A percentile compares a stretch with the other conserved stretches of the same genome.
These are phyloP conservation scores for Cyanoramphus novaezelandiae DNA, from an alignment of 2,113 vertebrate genomes.

Conservation along the genomic window DNA sequence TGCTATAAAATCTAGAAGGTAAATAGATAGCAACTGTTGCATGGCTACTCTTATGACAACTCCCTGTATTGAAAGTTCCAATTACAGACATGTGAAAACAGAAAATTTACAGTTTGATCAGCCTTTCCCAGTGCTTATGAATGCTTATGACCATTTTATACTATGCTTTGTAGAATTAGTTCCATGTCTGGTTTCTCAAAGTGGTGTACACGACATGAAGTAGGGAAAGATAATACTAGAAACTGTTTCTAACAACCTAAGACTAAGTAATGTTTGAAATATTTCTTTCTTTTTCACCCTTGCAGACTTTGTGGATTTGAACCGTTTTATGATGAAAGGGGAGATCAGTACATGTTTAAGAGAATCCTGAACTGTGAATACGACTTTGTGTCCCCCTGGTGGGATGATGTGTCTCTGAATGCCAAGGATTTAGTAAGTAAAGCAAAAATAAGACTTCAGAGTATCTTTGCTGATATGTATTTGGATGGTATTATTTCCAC, in stretches of 20 bases:
- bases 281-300: neutral
- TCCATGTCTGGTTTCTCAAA: neutral
- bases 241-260: neutral
- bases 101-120: neutral
- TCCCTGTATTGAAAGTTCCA: neutral
- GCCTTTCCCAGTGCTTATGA: neutral
- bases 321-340: constrained; percentile 89
- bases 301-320: constrained; percentile 89
- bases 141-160: neutral
- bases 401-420: constrained; percentile 90
- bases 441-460: neutral
- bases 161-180: neutral
- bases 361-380: constrained; percentile 90
- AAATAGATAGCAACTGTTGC: neutral
- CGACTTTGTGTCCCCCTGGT: constrained; percentile 92
- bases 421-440: constrained; percentile 89
- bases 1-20: neutral
- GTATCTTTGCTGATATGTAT: neutral
- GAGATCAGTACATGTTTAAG: constrained; percentile 90
- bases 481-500: neutral
- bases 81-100: neutral
- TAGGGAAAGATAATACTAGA: neutral
- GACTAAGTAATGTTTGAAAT: neutral
- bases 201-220: neutral
- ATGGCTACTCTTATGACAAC: neutral